These are phyloP conservation scores for Capreolus pygargus DNA, from an alignment of 2,113 vertebrate genomes.

Conservation along the genomic window DNA sequence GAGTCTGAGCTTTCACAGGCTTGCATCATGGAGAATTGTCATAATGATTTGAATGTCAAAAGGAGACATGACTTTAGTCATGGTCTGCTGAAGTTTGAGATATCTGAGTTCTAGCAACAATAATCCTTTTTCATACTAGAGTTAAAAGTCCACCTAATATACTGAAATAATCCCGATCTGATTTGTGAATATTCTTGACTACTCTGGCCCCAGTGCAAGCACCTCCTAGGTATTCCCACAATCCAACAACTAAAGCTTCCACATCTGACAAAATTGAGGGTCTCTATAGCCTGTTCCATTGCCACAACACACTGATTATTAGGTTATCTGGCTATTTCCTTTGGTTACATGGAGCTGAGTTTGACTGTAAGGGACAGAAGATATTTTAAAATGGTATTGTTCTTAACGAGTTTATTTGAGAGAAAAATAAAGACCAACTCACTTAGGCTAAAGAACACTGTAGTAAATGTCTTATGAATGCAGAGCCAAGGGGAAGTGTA, in stretches of 20 bases:
- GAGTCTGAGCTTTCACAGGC: neutral
- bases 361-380: neutral
- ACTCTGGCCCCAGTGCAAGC: neutral
- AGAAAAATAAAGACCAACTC: neutral
- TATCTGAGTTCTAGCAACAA: neutral
- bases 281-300: neutral
- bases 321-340: neutral
- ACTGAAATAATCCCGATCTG: neutral
- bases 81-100: neutral
- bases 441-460: neutral
- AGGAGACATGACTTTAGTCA: neutral
- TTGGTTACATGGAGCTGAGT: neutral
- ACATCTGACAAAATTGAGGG: accelerated
- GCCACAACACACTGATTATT: neutral
- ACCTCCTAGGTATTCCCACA: neutral
- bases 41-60: neutral
- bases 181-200: neutral
- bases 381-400: neutral
- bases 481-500: neutral
- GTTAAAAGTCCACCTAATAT: neutral
- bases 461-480: neutral
- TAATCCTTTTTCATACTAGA: neutral
- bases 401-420: neutral
- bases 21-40: neutral
- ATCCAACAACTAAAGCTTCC: neutral